Evolutionary conservation across 1,140 invertebrate genomes (phyloP), one percentile per base, ranked within the genome.

Genomic region (Drosophila dunni): DNA sequence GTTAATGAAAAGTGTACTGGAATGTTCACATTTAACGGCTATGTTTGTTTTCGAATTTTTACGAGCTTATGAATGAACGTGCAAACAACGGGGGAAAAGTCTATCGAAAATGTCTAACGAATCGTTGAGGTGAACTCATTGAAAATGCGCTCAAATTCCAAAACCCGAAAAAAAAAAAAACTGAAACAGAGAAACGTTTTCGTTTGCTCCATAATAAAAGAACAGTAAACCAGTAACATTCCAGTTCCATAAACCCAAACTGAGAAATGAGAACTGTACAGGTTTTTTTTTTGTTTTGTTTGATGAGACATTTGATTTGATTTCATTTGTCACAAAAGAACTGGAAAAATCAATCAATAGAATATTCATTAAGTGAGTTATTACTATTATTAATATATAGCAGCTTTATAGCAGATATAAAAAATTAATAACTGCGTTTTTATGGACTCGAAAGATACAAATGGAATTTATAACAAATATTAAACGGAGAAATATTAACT

Each of bases 1-100:
- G 81, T 77, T 84, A 78, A 84, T 80, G 77, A 80, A 84, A 84
- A 84, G 64, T 83, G 75, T 79, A 79, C 70, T 83, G 75, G 80
- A 72, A 79, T 77, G 24, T 81, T 81, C 66, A 54, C 54, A 34
- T 65, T 72, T 58, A 73, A 58, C 66, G 66, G 63, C 75, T 72
- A 53, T 83, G 71, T 76, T 79, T 82, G 66, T 79, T 66, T 73
- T 72, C 60, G 62, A 64, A 58, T 79, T 84, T 77, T 75, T 68
- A 75, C 60, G 81, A 81, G 78, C 67, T 81, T 84, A 85, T 84
- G 81, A 85, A 85, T 85, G 81, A 81, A 81, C 66, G 63, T 75
- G 75, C 50, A 84, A 77, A 63, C 81, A 77, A 80, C 50, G 38
- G 13, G 60, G 48, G 20, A 36, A 63, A 71, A 9, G 24, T 29